Evolutionary conservation across 2,888 invertebrate species (phyloP), one percentile per base, ranked within the genome.

Genomic region (Andricus curvator): DNA sequence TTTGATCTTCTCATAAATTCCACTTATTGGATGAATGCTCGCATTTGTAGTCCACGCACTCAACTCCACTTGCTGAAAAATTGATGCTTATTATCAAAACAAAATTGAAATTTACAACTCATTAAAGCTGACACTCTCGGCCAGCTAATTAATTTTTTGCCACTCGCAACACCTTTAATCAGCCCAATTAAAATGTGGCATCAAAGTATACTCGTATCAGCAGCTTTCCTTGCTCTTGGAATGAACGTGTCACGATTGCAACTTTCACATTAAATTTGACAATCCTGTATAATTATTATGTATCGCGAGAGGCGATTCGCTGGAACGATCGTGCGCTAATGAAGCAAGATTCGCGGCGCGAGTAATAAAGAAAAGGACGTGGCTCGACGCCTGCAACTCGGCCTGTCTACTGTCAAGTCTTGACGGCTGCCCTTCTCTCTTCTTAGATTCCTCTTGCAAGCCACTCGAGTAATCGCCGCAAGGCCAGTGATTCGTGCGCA

Each of bases 391-490:
- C 65, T 51, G 51, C 70, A 64, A 33, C 77, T 76, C 74, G 79
- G 78, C 81, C 77, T 78, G 81, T 81, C 79, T 79, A 74, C 80
- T 82, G 80, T 84, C 84, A 84, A 79, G 79, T 37, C 80, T 81
- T 81, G 82, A 79, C 79, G 66, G 77, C 78, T 76, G 78, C 78
- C 81, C 84, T 84, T 81, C 81, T 80, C 81, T 77, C 81, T 78
- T 51, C 80, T 81, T 79, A 65, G 78, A 81, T 81, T 81, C 82
- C 81, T 78, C 82, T 82, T 81, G 81, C 82, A 68, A 78, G 82
- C 70, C 80, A 79, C 81, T 82, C 83, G 81, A 80, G 83, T 78
- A 81, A 83, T 80, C 82, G 81, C 83, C 83, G 81, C 82, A 79
- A 83, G 84, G 81, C 82, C 82, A 80, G 62, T 48, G 64, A 83